These are phyloP conservation scores for Aspidoscelis tigris DNA, from an alignment of 2,113 vertebrate genomes.

Conservation along the genomic window DNA sequence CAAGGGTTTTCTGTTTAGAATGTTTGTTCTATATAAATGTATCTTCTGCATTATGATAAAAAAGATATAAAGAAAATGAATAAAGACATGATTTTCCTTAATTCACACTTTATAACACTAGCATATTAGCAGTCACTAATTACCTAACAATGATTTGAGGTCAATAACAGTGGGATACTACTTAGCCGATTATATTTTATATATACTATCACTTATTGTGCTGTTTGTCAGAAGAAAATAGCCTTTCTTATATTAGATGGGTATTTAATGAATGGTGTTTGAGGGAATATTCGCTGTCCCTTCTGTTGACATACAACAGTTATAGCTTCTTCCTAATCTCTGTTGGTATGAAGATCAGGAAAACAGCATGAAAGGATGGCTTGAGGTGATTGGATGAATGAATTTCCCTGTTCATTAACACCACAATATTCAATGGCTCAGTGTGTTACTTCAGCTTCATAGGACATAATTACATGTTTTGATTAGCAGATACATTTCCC, in stretches of 20 bases:
- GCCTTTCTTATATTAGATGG: background rate
- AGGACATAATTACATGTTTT: constrained; percentile 47
- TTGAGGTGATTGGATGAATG: constrained; percentile 42
- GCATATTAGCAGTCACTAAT: background rate
- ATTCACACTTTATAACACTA: background rate
- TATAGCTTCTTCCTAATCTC: constrained; percentile 22
- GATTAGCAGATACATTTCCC: constrained; percentile 49
- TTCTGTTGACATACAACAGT: constrained; percentile 1
- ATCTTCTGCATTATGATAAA: constrained; percentile 10
- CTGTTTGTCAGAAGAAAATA: constrained; percentile 17
- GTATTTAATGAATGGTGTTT: constrained; percentile 23
- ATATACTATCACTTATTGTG: background rate
- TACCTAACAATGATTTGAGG: background rate
- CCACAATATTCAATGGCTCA: constrained; percentile 38
- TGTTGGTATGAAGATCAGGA: constrained; percentile 39
- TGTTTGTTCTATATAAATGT: background rate
- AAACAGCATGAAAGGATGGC: constrained; percentile 30
- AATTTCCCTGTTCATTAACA: constrained; percentile 42
- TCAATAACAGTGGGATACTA: background rate
- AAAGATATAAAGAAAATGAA: constrained; percentile 6
- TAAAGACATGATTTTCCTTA: background rate
- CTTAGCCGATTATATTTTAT: background rate
- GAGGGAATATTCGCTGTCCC: constrained; percentile 4
- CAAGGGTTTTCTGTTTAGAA: too few species aligned
- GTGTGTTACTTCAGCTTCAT: constrained; percentile 45